These are phyloP conservation scores for Dryococelus australis DNA, from an alignment of 2,888 invertebrate species.

Conservation along the genomic window DNA sequence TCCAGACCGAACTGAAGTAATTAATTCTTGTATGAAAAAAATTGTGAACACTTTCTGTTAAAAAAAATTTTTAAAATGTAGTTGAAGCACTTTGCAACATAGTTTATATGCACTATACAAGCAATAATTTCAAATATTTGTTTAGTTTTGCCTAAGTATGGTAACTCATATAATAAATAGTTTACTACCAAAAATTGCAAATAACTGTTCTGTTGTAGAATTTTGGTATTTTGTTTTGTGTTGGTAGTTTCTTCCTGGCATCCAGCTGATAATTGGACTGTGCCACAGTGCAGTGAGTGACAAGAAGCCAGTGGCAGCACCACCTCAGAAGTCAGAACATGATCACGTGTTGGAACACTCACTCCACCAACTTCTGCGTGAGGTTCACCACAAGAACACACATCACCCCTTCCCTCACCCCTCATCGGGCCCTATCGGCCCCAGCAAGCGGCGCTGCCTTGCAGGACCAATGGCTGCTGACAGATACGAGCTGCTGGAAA, in stretches of 20 bases:
- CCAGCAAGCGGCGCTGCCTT: constrained; percentile 87
- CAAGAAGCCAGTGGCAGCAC: constrained; percentile 61
- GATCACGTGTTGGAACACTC: constrained; percentile 98
- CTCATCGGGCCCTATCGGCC: constrained; percentile 90
- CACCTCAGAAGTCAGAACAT: constrained; percentile 70
- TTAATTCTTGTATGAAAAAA: no score
- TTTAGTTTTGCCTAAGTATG: no score
- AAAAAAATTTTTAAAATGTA: no score
- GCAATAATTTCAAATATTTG: no score
- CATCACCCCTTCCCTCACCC: constrained; percentile 96
- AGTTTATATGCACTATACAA: no score
- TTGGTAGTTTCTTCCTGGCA: constrained; percentile 84
- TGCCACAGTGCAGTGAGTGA: constrained; percentile 82
- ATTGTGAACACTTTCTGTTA: no score
- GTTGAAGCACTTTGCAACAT: no score
- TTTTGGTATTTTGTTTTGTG: no score
- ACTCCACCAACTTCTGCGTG: constrained; percentile 89
- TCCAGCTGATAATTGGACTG: constrained; percentile 89
- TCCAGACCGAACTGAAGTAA: no score
- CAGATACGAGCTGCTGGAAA: constrained; percentile 84
- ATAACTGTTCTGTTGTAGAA: no score
- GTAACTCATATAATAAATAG: no score
- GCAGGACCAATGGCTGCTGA: constrained; percentile 93
- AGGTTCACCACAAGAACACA: constrained; percentile 91
- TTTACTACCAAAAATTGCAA: no score